phyloP scores from a whole-genome alignment of 2,888 invertebrate genomes.

The Drosophila birchii region DNA sequence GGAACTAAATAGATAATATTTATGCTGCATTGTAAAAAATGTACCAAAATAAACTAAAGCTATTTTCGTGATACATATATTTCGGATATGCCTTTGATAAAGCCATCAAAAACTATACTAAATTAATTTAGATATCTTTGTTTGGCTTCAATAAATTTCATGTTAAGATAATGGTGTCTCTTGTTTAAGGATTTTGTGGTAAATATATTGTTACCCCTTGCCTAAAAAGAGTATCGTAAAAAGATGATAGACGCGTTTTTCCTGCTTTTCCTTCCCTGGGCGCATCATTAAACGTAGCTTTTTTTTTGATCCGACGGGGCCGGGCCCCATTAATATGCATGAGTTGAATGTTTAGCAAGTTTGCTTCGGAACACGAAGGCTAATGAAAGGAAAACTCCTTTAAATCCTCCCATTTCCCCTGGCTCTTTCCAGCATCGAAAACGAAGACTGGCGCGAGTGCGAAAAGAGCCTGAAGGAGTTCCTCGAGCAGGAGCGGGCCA shows the following conservation, averaged over 20 bases:
- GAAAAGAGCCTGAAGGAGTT: slow-evolving; percentile 83
- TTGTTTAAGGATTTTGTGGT: neutral
- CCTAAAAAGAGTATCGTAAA: slow-evolving; percentile 12
- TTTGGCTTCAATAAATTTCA: neutral
- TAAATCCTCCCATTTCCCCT: neutral
- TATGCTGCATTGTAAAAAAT: slow-evolving; percentile 1
- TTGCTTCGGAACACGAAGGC: slow-evolving; percentile 28
- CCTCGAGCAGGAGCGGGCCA: slow-evolving; percentile 79
- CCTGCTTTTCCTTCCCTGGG: neutral
- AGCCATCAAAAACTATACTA: neutral
- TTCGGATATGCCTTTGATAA: neutral
- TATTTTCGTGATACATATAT: neutral
- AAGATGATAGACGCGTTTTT: slow-evolving; percentile 7
- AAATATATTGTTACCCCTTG: neutral
- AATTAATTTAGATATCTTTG: neutral
- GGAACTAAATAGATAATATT: neutral
- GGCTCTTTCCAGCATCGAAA: slow-evolving; percentile 75
- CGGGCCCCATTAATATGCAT: slow-evolving; percentile 54
- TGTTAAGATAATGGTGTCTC: too few relatives aligned
- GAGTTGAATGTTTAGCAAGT: slow-evolving; percentile 41
- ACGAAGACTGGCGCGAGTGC: slow-evolving; percentile 82
- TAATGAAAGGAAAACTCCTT: slow-evolving; percentile 38
- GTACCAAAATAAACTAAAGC: neutral
- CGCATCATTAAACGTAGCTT: slow-evolving; percentile 21
- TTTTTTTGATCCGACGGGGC: slow-evolving; percentile 16